Percentiles rank a stretch among this genome's conserved stretches.
These are phyloP conservation scores for Phenacoccus solenopsis DNA, from an alignment of 1,140 invertebrate genomes.

Conservation along the genomic window DNA sequence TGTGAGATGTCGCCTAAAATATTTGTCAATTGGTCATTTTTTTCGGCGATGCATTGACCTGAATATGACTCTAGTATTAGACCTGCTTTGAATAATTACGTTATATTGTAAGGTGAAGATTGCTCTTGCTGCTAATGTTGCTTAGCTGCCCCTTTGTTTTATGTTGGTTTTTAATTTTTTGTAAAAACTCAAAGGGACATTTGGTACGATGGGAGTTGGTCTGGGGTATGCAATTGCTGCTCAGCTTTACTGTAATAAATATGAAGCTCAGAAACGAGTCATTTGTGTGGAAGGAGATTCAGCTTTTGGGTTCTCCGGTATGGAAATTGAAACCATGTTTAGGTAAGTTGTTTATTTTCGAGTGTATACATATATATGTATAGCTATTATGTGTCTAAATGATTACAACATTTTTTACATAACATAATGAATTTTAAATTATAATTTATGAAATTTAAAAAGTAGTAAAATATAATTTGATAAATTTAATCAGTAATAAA, in stretches of 20 bases:
- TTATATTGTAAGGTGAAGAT: too few species aligned
- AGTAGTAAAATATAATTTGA: constrained; percentile 10
- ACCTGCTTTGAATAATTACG: too few species aligned
- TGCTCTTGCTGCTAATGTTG: too few species aligned
- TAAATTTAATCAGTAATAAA: neutral
- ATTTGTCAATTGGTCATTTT: too few species aligned
- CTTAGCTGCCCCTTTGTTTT: too few species aligned
- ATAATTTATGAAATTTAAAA: constrained; percentile 11
- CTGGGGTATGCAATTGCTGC: constrained; percentile 86
- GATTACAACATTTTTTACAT: neutral
- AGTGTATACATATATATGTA: neutral
- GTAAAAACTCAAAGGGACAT: constrained; percentile 58
- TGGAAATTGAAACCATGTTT: constrained; percentile 94
- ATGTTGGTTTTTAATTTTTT: too few species aligned
- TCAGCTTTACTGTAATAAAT: constrained; percentile 72
- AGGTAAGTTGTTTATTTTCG: constrained; percentile 37
- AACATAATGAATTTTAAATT: constrained; percentile 7
- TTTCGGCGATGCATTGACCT: too few species aligned
- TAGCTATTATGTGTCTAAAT: too few species aligned
- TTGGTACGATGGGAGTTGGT: constrained; percentile 95
- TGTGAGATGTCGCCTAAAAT: too few species aligned
- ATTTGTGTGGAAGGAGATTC: constrained; percentile 64
- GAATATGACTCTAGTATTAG: too few species aligned
- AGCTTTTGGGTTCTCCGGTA: constrained; percentile 93
- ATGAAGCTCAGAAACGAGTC: constrained; percentile 65